These are phyloP conservation scores for Isurus oxyrinchus DNA, from an alignment of 2,113 vertebrate species.

Conservation along the genomic window DNA sequence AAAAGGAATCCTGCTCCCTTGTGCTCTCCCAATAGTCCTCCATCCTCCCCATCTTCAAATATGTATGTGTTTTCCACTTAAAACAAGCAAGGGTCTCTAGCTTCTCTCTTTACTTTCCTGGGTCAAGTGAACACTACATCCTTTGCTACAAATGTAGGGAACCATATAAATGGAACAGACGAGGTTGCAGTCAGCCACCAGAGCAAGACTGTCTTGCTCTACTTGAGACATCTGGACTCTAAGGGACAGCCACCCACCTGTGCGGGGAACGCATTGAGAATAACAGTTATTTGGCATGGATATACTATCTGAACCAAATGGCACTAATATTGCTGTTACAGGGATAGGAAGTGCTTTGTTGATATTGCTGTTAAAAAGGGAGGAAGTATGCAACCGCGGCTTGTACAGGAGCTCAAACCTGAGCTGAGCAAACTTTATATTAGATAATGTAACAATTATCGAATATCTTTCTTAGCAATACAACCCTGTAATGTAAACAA, in stretches of 20 bases:
- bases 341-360: slow-evolving; percentile 38
- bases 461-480: slow-evolving; percentile 98
- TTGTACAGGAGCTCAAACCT: slow-evolving; percentile 70
- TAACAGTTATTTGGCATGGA: background rate
- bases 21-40: background rate
- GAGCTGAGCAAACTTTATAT: slow-evolving; percentile 83
- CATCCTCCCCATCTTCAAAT: background rate
- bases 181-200: background rate
- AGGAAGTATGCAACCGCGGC: slow-evolving; percentile 54
- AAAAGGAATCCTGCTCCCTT: background rate
- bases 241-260: background rate
- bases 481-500: slow-evolving; percentile 99
- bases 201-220: background rate
- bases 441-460: slow-evolving; percentile 99
- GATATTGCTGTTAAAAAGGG: background rate
- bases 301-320: background rate
- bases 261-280: background rate
- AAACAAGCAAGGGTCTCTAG: background rate
- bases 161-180: background rate
- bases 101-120: background rate
- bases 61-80: background rate
- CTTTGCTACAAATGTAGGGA: background rate
- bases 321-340: slow-evolving; percentile 26
- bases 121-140: background rate
- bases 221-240: background rate